Base-by-base conservation (phyloP, 30 jellyfish, hydroid and myxozoan genomes). In the Haliclystus octoradiatus region DNA sequence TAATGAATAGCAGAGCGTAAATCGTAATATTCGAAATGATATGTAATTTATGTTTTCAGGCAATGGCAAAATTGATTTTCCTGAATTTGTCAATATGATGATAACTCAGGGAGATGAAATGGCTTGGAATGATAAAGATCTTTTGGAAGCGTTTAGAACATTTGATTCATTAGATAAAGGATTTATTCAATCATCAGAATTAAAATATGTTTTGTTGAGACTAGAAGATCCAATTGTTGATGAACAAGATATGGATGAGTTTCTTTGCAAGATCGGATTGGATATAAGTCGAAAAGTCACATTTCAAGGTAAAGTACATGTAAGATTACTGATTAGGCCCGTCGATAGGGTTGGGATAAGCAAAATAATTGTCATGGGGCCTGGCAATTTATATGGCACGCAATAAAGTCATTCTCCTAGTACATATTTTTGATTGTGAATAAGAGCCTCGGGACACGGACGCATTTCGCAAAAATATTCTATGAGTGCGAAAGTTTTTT, bases 41-140 rank as follows among this genome's bases (percentile, higher is more conserved):
- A 46, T 46, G 9, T 57, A 13, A 57, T 28, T 7, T 25, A 7
- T 25, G 13, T 28, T 57, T 63, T 34, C 33, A 88, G 97, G 97
- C 26, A 88, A 88, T 76, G 97, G 97, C 22, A 88, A 88, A 33
- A 88, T 88, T 14, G 97, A 88, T 62, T 88, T 88, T 49, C 84
- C 93, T 1, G 97, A 88, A 70, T 88, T 88, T 53, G 97, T 88
- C 1, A 79, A 80, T 53, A 68, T 88, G 92, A 88, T 88, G 97
- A 85, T 81, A 31, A 52, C 77, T 61, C 88, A 88, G 53, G 97
- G 97, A 0, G 97, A 88, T 51, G 94, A 88, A 52, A 80, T 88
- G 86, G 97, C 94, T 27, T 88, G 97, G 97, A 88, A 83, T 34
- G 97, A 88, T 31, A 80, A 88, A 33, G 97, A 88, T 49, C 40